Evolutionary conservation across 2,113 vertebrate species (phyloP).

Genomic region (Tachysurus fulvidraco): DNA sequence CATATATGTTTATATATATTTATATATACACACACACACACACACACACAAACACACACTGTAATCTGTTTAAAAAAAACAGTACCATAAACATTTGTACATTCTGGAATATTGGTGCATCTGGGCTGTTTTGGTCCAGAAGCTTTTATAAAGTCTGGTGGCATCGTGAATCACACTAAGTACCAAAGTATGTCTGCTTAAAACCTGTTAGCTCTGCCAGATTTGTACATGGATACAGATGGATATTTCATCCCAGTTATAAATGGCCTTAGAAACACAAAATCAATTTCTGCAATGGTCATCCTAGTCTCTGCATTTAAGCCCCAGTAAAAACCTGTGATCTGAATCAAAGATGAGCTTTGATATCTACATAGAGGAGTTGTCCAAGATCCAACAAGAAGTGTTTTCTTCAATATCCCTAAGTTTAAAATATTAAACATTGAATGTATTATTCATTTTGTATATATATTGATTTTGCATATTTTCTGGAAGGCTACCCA

Average conservation of each 20-base stretch:
- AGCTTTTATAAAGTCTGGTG: background rate
- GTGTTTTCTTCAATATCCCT: background rate
- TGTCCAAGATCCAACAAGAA: background rate
- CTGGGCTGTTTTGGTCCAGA: background rate
- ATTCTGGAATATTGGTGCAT: background rate
- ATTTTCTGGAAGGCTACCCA: background rate
- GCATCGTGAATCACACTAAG: background rate
- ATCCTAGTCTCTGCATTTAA: background rate
- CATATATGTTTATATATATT: too few relatives aligned
- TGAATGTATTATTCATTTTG: background rate
- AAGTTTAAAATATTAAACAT: background rate
- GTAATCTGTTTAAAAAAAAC: background rate
- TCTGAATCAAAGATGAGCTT: background rate
- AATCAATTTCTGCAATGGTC: background rate
- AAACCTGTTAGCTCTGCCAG: background rate
- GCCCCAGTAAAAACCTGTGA: background rate
- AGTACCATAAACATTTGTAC: background rate
- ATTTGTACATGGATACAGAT: background rate
- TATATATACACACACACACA: too few relatives aligned
- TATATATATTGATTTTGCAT: background rate
- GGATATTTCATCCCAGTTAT: background rate
- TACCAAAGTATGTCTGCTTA: background rate
- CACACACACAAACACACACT: background rate
- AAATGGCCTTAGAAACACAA: background rate
- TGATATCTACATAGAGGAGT: background rate